These are phyloP conservation scores for Charadrius vociferus DNA, from an alignment of 2,113 vertebrate genomes.

Conservation along the genomic window DNA sequence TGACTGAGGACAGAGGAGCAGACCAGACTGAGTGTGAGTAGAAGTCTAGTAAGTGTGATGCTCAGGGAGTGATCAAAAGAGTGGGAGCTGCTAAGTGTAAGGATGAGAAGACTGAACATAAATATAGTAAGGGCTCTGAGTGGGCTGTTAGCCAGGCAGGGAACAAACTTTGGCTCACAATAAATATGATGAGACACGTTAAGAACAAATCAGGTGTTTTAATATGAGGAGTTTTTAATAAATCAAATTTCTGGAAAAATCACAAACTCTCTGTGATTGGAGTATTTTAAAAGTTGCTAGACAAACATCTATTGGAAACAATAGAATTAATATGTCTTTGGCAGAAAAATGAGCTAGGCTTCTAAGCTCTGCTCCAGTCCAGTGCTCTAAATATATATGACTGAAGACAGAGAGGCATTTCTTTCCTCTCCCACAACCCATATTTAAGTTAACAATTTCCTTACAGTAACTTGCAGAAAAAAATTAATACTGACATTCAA, in stretches of 20 bases:
- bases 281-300: not conserved
- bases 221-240: not conserved
- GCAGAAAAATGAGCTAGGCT: not conserved
- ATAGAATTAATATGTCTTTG: not conserved
- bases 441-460: not conserved
- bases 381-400: not conserved
- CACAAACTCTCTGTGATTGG: rapidly evolving
- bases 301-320: not conserved
- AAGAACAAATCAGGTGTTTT: not conserved
- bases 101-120: not conserved
- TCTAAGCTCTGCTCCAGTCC: not conserved
- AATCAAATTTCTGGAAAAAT: not conserved
- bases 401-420: not conserved
- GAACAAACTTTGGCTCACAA: not conserved
- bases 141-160: not conserved
- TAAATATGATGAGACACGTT: not conserved
- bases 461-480: not conserved
- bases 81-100: not conserved
- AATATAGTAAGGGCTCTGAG: not conserved
- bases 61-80: not conserved
- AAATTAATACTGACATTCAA: not conserved
- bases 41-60: not conserved
- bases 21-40: not conserved
- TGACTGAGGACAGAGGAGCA: not conserved
- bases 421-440: not conserved